These are phyloP conservation scores for Elgaria multicarinata DNA, from an alignment of 2,113 vertebrate species.

Conservation along the genomic window DNA sequence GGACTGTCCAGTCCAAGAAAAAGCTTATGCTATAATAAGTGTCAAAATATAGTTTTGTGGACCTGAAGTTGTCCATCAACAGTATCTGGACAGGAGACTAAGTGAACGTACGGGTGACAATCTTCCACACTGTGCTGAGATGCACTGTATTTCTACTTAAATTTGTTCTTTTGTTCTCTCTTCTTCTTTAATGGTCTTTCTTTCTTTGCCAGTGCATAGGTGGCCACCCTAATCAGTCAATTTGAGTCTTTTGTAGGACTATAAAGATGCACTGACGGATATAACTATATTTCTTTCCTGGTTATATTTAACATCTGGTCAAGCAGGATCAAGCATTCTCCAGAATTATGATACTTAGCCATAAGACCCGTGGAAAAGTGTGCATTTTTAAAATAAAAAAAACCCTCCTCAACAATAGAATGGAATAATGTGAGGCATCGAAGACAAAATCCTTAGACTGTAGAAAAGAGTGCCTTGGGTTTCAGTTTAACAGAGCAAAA, in stretches of 20 bases:
- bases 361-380: background rate
- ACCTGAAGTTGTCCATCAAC: background rate
- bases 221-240: background rate
- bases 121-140: too few species aligned
- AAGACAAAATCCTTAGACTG: conserved; percentile 18
- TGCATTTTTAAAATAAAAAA: background rate
- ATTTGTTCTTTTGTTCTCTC: background rate
- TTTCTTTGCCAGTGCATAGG: background rate
- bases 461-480: conserved; percentile 13
- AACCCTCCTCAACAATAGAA: background rate
- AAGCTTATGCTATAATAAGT: too few species aligned
- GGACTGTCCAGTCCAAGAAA: too few species aligned
- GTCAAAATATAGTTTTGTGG: too few species aligned
- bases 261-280: background rate
- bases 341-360: background rate
- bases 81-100: too few species aligned
- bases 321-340: background rate
- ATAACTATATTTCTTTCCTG: background rate
- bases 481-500: conserved; percentile 18
- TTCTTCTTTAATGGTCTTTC: background rate
- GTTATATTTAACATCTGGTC: background rate
- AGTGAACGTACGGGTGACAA: too few species aligned
- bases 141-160: too few species aligned
- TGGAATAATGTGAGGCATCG: background rate
- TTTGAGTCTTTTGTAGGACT: background rate